Evolutionary conservation across 2,113 vertebrate genomes (phyloP).

Genomic region (Cariama cristata): DNA sequence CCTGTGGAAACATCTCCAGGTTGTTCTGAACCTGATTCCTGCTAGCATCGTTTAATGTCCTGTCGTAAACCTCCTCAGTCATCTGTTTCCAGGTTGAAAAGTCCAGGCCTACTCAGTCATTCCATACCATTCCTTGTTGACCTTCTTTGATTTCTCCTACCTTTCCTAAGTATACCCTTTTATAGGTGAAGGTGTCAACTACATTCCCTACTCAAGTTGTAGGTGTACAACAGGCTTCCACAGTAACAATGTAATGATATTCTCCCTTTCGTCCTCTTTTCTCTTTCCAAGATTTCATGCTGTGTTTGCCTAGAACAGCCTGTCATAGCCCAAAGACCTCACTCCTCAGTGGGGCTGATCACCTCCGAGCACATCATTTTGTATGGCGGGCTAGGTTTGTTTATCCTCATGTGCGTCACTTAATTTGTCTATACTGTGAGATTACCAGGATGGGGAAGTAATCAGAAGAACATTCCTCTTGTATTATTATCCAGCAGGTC

Average conservation of each 20-base stretch:
- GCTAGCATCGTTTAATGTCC: neutral
- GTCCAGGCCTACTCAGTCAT: neutral
- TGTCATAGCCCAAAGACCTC: neutral
- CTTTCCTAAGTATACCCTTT: neutral
- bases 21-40: neutral
- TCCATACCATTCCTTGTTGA: neutral
- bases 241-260: neutral
- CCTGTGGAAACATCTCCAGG: neutral
- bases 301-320: neutral
- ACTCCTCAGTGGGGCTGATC: neutral
- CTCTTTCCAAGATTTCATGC: neutral
- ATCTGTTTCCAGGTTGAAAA: neutral
- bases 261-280: neutral
- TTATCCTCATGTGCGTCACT: neutral
- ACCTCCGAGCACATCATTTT: neutral
- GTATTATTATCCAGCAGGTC: neutral
- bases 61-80: accelerated
- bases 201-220: neutral
- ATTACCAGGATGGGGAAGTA: neutral
- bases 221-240: neutral
- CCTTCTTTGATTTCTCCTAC: neutral
- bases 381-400: neutral
- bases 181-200: neutral
- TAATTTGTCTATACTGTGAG: neutral
- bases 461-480: neutral